Percentiles rank a stretch among this genome's conserved stretches.
Conservation (phyloP, 2,113 vertebrate species). For the Petrocephalus microphthalmus region DNA sequence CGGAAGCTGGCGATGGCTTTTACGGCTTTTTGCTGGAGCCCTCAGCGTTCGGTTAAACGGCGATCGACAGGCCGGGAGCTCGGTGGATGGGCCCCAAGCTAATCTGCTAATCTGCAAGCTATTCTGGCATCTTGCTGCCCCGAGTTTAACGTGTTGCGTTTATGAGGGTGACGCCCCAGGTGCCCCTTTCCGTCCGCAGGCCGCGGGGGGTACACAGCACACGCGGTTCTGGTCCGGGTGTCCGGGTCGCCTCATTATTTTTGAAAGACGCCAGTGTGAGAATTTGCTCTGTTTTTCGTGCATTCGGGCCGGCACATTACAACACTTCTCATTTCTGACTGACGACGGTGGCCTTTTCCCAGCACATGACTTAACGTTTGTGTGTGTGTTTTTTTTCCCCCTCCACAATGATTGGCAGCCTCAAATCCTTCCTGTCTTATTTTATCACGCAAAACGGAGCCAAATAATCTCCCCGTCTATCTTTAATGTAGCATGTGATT, state of each 20-base stretch:
- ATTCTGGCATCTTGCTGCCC: neutral
- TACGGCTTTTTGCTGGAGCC: neutral
- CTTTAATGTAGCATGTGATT: slow-evolving; percentile 23
- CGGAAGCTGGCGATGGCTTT: neutral
- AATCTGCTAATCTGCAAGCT: neutral
- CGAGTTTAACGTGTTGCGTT: neutral
- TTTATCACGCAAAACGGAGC: neutral
- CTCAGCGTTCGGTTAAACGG: neutral
- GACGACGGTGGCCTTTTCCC: neutral
- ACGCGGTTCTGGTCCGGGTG: neutral
- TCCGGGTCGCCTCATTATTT: neutral
- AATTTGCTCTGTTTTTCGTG: neutral
- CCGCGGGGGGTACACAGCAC: neutral
- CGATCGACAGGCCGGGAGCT: neutral
- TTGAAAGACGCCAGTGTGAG: neutral
- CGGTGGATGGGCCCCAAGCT: neutral
- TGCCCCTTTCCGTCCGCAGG: neutral
- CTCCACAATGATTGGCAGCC: neutral
- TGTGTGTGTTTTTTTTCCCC: neutral
- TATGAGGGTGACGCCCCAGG: neutral
- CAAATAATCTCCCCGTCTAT: slow-evolving; percentile 13
- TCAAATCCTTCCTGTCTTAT: neutral
- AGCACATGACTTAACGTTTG: neutral
- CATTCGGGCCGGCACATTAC: neutral
- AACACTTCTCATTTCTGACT: neutral